Percentiles rank a stretch among this genome's conserved stretches.
phyloP scores from a whole-genome alignment of 53 echinoderm and acorn worm species.

The Paelopatides confundens region DNA sequence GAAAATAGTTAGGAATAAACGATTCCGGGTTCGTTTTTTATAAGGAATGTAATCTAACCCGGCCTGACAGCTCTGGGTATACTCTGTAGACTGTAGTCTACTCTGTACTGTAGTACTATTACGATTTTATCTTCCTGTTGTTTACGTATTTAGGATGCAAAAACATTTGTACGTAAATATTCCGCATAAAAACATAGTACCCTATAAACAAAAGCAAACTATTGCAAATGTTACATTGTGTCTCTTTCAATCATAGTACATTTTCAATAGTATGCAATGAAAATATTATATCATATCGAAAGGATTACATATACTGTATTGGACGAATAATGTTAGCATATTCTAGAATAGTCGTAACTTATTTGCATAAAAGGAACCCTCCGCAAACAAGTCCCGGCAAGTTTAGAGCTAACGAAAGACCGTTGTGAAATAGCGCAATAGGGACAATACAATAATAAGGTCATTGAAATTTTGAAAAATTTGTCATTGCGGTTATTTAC shows the following conservation, averaged over 20 bases:
- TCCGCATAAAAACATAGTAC: neutral
- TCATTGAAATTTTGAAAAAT: neutral
- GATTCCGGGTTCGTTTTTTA: neutral
- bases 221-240: neutral
- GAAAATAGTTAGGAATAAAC: slow-evolving; percentile 22
- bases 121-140: neutral
- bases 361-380: slow-evolving; percentile 15
- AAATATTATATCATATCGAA: neutral
- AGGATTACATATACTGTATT: neutral
- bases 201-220: neutral
- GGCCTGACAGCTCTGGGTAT: no score
- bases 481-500: neutral
- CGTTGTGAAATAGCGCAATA: slow-evolving; percentile 30
- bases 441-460: neutral
- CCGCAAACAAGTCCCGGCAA: neutral
- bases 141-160: slow-evolving; percentile 8
- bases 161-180: neutral
- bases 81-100: no score
- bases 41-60: neutral
- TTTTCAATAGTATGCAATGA: neutral
- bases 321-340: neutral
- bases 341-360: neutral
- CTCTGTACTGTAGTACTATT: neutral
- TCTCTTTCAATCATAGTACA: neutral
- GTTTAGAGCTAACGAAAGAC: neutral